Evolutionary conservation across 1,140 invertebrate species (phyloP).

Genomic region (Rhyacophila brunnea): DNA sequence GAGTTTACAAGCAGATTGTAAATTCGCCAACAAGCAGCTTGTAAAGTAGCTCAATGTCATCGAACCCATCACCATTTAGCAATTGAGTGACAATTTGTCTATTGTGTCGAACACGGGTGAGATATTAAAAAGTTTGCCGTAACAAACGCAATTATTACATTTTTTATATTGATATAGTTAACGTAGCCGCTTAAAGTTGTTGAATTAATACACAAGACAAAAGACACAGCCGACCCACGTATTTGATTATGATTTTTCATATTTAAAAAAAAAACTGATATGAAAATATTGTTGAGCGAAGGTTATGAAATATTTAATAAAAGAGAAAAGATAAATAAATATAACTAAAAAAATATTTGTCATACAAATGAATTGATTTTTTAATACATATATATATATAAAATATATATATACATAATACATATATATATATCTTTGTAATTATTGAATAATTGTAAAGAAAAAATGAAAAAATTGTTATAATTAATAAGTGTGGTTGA

Average conservation of each 20-base stretch:
- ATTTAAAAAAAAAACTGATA: constrained; percentile 32
- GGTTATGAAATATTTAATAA: constrained; percentile 36
- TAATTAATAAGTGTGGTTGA: constrained; percentile 37
- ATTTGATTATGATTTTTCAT: constrained; percentile 37
- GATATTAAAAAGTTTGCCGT: too few species aligned
- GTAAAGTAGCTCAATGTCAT: too few species aligned
- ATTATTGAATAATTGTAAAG: constrained; percentile 38
- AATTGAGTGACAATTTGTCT: too few species aligned
- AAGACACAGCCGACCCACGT: constrained; percentile 36
- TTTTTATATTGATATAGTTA: constrained; percentile 7
- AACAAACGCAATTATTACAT: too few species aligned
- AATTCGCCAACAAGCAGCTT: too few species aligned
- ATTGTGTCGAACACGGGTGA: too few species aligned
- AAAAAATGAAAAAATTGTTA: constrained; percentile 34
- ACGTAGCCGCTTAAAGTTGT: constrained; percentile 34
- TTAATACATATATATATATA: constrained; percentile 29
- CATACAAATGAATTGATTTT: constrained; percentile 38
- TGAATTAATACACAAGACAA: constrained; percentile 33
- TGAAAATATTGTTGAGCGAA: constrained; percentile 36
- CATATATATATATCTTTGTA: constrained; percentile 35
- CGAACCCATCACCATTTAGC: too few species aligned
- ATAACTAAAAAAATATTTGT: constrained; percentile 36
- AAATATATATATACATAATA: constrained; percentile 9
- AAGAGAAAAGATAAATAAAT: constrained; percentile 31
- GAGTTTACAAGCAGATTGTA: too few species aligned